Percentiles rank a stretch among this genome's conserved stretches.
Conservation (phyloP, 2,113 vertebrate species). For the Poeciliopsis prolifica region DNA sequence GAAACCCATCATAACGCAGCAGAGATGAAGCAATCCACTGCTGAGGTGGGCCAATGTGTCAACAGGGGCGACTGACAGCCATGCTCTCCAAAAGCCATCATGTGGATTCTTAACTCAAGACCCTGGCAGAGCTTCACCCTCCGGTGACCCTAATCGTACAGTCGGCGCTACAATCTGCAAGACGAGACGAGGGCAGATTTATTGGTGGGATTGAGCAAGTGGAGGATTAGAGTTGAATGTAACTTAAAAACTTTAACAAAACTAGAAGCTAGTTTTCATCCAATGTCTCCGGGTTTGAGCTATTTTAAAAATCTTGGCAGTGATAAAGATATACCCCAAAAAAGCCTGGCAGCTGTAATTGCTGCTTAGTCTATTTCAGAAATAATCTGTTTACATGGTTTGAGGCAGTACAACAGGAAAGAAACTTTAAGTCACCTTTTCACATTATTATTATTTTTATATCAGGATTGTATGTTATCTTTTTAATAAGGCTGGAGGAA, state of each 20-base stretch:
- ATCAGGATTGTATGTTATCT: slow-evolving; percentile 20
- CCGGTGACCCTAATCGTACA: too few relatives aligned
- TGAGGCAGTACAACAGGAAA: slow-evolving; percentile 5
- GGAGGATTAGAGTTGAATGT: background rate
- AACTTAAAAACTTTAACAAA: background rate
- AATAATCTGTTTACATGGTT: background rate
- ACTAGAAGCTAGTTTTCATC: background rate
- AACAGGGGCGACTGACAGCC: too few relatives aligned
- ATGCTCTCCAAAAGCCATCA: too few relatives aligned
- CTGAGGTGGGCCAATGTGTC: too few relatives aligned
- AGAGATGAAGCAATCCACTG: too few relatives aligned
- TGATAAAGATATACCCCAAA: background rate
- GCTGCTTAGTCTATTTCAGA: background rate
- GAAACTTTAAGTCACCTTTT: background rate
- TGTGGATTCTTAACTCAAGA: too few relatives aligned
- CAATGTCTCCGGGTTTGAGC: background rate
- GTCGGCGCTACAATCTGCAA: too few relatives aligned
- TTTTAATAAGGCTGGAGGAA: slow-evolving; percentile 18
- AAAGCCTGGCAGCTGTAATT: background rate
- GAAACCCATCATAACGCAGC: too few relatives aligned
- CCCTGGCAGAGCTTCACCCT: too few relatives aligned
- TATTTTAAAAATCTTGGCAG: background rate
- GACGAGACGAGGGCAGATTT: too few relatives aligned
- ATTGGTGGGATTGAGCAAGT: too few relatives aligned
- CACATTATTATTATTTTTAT: slow-evolving; percentile 19